Conservation (phyloP, 2,888 invertebrate genomes). For the Pharmacophagus antenor region DNA sequence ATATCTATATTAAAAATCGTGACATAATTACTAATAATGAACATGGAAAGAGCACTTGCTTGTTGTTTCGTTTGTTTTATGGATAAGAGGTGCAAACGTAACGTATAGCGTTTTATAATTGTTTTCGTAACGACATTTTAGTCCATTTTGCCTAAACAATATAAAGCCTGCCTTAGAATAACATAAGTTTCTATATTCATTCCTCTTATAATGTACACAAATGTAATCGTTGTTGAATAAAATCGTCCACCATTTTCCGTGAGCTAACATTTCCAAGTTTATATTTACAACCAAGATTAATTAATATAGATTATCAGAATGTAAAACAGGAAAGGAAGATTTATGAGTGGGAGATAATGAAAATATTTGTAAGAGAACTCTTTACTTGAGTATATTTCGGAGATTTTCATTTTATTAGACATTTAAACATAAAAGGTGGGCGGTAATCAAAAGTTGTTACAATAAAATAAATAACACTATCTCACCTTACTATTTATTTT, state of each 20-base stretch:
- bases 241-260: slow-evolving; percentile 1
- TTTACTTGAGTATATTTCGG: slow-evolving; percentile 15
- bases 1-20: too few relatives aligned
- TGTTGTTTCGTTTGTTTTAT: too few relatives aligned
- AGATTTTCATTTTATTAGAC: slow-evolving; percentile 8
- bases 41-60: too few relatives aligned
- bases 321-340: slow-evolving; percentile 15
- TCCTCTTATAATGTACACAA: neutral
- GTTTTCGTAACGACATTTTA: too few relatives aligned
- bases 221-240: neutral
- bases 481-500: too few relatives aligned
- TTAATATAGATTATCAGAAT: slow-evolving; percentile 26
- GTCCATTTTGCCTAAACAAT: too few relatives aligned
- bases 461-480: neutral
- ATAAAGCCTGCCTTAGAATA: neutral
- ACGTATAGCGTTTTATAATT: too few relatives aligned
- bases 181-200: neutral
- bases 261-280: slow-evolving; percentile 10
- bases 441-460: slow-evolving; percentile 2
- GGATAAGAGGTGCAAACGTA: too few relatives aligned
- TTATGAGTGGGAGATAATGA: slow-evolving; percentile 23
- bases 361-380: slow-evolving; percentile 26
- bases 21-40: too few relatives aligned
- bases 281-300: slow-evolving; percentile 27
- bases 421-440: neutral